Base-by-base conservation (phyloP, 2,888 invertebrate genomes). In the Ypsolopha scabrella region DNA sequence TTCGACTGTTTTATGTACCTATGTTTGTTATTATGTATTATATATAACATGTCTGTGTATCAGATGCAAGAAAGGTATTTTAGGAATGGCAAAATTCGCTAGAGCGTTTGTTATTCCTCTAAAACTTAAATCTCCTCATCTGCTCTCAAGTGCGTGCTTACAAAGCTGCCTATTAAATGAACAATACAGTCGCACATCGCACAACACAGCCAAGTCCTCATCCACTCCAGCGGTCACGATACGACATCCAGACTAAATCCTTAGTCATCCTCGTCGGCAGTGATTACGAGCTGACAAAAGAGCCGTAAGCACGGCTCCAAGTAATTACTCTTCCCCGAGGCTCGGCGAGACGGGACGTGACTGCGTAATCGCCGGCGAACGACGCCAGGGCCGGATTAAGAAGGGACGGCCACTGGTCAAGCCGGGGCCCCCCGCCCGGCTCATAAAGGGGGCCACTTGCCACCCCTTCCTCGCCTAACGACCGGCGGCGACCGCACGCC, bases 401-500 rank as follows among this genome's bases (percentile, higher is more conserved):
- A 57, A 58, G 56, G 57, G 58, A 50, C 50, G 57, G 56, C 56
- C 58, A 56, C 58, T 53, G 60, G 59, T 58, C 60, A 59, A 54
- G 53, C 54, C 50, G 51, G 54, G 53, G 33, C 47, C 43, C 41
- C 54, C 51, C 46, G 6, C 43, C 24, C 24, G 24, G 24, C 24
- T 24, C 24, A 24, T 24, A 24, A 24, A 24, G 24, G 24, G 24
- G 24, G 24, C 24, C 24, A 24, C 24, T 24, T 24, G 46, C 41
- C 54, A 50, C 48, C 53, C 53, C 54, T 14, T 34, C 39, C 36
- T 53, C 52, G 58, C 53, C 63, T 68, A 70, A 72, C 72, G 70
- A 71, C 66, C 67, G 65, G 58, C 59, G 64, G 58, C 59, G 64
- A 67, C 65, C 54, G 53, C 67, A 65, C 64, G 64, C 59, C 64